These are phyloP conservation scores for Acanthurus lineatus DNA, from an alignment of 2,797 vertebrate species.

Conservation along the genomic window DNA sequence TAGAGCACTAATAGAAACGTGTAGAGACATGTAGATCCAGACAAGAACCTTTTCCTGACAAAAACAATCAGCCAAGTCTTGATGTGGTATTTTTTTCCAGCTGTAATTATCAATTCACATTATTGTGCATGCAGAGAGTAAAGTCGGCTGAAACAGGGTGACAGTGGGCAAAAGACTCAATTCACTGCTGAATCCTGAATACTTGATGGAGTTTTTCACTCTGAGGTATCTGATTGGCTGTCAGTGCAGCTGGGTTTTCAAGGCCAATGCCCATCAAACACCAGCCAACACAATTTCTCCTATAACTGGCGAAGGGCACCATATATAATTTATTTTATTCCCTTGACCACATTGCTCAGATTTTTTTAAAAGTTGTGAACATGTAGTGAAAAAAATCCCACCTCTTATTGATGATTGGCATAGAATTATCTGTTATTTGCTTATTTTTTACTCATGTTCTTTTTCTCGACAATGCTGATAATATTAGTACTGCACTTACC, in stretches of 20 bases:
- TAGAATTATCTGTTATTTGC: no score
- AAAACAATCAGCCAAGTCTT: conserved; percentile 35
- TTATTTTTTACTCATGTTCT: no score
- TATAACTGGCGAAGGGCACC: neutral
- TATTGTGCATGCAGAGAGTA: neutral
- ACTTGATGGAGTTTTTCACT: conserved; percentile 18
- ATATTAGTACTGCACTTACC: no score
- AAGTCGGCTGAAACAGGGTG: neutral
- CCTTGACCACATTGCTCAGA: neutral
- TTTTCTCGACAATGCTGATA: no score
- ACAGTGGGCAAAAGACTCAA: neutral
- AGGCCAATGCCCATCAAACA: conserved; percentile 28
- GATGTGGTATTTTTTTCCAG: conserved; percentile 9
- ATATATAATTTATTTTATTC: neutral
- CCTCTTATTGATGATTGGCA: no score
- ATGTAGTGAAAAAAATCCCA: no score
- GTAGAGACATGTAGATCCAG: neutral
- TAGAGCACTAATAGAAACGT: neutral
- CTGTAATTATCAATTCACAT: neutral
- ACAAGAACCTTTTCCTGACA: conserved; percentile 8
- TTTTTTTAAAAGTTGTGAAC: neutral
- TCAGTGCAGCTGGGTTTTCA: conserved; percentile 34
- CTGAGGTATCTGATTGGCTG: neutral
- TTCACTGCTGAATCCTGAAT: conserved; percentile 4
- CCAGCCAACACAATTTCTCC: neutral